These are phyloP conservation scores for Alcedo atthis DNA, from an alignment of 2,797 vertebrate genomes.

Conservation along the genomic window DNA sequence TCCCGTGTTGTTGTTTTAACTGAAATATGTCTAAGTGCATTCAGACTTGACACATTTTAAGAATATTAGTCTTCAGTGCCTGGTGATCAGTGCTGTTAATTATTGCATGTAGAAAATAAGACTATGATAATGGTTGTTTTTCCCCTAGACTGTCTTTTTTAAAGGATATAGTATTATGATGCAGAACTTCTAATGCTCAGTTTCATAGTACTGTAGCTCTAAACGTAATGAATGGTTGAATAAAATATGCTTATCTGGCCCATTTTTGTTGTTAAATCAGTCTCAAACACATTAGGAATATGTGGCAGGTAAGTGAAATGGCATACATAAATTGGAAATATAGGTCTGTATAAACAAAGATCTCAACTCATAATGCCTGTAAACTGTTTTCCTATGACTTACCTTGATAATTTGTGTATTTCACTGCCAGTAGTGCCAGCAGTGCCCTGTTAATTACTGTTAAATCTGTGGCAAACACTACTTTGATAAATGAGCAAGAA, in stretches of 20 bases:
- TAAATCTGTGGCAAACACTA: background rate
- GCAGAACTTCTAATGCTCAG: background rate
- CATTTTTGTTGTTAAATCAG: background rate
- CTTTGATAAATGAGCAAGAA: constrained; percentile 40
- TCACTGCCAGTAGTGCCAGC: background rate
- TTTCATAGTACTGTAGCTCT: background rate
- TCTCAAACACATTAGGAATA: accelerated
- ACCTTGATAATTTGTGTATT: background rate
- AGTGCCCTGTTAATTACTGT: constrained; percentile 27
- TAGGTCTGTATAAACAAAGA: constrained; percentile 20
- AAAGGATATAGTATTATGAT: background rate
- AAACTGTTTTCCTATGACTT: background rate
- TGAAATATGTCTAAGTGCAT: background rate
- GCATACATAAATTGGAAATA: background rate
- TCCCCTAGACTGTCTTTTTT: background rate
- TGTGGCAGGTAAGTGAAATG: background rate
- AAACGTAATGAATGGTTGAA: background rate
- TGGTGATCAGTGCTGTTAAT: background rate
- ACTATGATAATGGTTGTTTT: background rate
- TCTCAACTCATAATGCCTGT: background rate
- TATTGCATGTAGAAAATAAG: background rate
- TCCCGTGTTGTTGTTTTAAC: background rate
- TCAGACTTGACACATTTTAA: background rate
- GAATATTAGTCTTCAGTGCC: background rate
- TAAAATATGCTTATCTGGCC: background rate